Conservation (phyloP, 2,888 invertebrate genomes). For the Orthosia incerta region DNA sequence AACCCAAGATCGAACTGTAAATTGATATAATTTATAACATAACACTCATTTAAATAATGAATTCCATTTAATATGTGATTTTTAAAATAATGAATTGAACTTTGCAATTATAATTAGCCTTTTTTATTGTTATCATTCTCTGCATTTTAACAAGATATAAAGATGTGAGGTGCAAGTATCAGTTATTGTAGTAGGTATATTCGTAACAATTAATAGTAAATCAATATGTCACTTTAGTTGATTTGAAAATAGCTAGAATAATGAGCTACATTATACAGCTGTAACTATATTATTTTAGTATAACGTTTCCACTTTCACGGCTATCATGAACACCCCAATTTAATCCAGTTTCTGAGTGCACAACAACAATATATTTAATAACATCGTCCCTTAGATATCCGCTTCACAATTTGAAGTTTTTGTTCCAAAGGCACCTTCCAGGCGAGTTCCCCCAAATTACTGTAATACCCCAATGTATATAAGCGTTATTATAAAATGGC, state of each 20-base stretch:
- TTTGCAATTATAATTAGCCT: conserved; percentile 48
- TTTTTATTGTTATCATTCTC: conserved; percentile 37
- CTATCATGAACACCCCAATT: conserved; percentile 26
- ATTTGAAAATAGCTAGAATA: neutral
- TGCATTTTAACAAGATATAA: conserved; percentile 30
- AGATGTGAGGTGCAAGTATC: conserved; percentile 23
- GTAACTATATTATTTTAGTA: neutral
- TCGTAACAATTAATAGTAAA: neutral
- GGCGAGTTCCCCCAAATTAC: conserved; percentile 72
- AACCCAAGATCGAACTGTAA: neutral
- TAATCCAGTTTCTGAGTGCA: conserved; percentile 37
- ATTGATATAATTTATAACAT: neutral
- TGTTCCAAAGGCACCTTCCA: conserved; percentile 60
- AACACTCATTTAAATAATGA: neutral
- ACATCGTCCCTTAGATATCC: conserved; percentile 57
- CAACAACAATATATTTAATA: conserved; percentile 57
- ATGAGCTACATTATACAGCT: neutral
- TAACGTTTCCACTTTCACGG: conserved; percentile 18
- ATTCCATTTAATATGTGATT: conserved; percentile 9
- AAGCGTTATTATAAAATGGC: conserved; percentile 66
- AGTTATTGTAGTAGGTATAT: conserved; percentile 8
- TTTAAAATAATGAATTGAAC: conserved; percentile 38
- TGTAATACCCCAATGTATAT: conserved; percentile 68
- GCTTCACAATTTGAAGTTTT: conserved; percentile 62
- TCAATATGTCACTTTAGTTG: neutral